Evolutionary conservation across 2,888 invertebrate genomes (phyloP), one percentile per base, ranked within the genome.

Genomic region (Pollenia angustigena): DNA sequence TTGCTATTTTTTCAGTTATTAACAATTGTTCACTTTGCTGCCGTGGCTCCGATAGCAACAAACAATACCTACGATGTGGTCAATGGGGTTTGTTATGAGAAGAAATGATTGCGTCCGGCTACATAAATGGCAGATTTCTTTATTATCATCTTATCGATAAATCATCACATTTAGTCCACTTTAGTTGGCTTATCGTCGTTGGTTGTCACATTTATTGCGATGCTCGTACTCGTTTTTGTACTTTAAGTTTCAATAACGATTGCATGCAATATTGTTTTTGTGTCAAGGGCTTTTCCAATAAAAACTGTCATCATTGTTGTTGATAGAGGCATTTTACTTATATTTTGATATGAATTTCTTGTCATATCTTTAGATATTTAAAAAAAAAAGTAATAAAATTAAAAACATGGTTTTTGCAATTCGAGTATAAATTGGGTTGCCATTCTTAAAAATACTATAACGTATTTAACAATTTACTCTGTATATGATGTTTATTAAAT

Each of bases 121-220:
- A 48, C 11, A 52, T 69, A 52, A 42, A 58, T 46, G 68, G 50
- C 58, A 72, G 66, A 81, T 85, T 54, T 74, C 60, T 81, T 46
- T 68, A 74, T 78, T 81, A 62, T 66, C 60, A 68, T 72, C 66
- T 81, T 81, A 78, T 81, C 81, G 72, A 78, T 85, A 85, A 85
- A 81, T 74, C 85, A 85, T 85, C 68, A 60, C 56, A 81, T 71
- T 81, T 69, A 48, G 72, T 78, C 78, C 78, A 79, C 79, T 85
- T 85, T 50, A 74, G 72, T 58, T 58, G 32, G 72, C 58, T 72
- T 50, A 83, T 72, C 46, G 12, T 72, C 50, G 11, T 72, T 66
- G 72, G 42, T 40, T 71, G 64, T 66, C 64, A 42, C 56, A 78
- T 62, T 71, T 66, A 56, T 79, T 74, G 66, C 48, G 44, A 54